phyloP scores from a whole-genome alignment of 2,888 invertebrate species.

The Pyrochroa serraticornis region DNA sequence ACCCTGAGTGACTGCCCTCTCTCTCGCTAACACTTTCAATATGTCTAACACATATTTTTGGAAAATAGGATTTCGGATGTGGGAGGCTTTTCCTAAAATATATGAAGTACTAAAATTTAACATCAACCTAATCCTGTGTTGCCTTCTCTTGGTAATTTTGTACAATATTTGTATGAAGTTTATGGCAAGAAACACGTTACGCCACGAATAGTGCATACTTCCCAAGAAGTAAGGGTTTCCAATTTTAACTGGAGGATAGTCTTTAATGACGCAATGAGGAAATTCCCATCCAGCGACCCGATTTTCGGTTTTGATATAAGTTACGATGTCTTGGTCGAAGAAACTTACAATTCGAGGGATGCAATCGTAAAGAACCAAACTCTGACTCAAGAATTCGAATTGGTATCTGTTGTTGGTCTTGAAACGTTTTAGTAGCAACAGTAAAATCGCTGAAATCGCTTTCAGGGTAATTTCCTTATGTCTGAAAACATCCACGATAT shows the following conservation, averaged over 20 bases:
- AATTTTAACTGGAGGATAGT: neutral
- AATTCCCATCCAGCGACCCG: conserved; percentile 3
- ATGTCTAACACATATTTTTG: neutral
- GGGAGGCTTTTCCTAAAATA: neutral
- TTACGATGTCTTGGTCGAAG: neutral
- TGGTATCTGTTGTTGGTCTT: conserved; percentile 28
- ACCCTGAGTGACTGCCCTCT: too few species aligned
- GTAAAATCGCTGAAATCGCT: conserved; percentile 20
- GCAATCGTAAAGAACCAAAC: conserved; percentile 2
- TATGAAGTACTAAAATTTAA: neutral
- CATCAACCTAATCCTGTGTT: neutral
- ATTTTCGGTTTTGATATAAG: neutral
- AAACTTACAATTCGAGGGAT: neutral
- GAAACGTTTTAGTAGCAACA: conserved; percentile 27
- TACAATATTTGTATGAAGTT: conserved; percentile 24
- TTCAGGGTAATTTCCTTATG: conserved; percentile 25
- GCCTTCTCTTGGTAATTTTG: conserved; percentile 22
- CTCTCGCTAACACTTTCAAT: neutral
- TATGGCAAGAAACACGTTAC: conserved; percentile 18
- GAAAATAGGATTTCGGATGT: neutral
- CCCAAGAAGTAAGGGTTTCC: neutral
- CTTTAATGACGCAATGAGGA: conserved; percentile 1
- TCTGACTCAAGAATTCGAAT: conserved; percentile 19
- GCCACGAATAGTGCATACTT: neutral
- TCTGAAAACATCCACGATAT: conserved; percentile 3